phyloP scores from a whole-genome alignment of 2,113 vertebrate species.

The Etheostoma cragini region DNA sequence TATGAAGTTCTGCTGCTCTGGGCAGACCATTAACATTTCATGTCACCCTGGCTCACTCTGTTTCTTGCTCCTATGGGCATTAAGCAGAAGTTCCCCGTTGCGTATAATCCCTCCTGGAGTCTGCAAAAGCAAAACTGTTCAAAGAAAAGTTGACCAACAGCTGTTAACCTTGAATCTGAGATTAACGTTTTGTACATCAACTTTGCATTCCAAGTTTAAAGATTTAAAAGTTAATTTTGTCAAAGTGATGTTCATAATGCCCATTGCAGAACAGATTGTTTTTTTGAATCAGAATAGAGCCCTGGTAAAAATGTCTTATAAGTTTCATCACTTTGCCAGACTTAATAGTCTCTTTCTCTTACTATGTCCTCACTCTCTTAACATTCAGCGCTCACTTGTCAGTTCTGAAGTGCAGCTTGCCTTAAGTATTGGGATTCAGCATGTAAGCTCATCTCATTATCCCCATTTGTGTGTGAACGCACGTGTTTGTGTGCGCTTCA shows the following conservation, averaged over 20 bases:
- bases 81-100: slow-evolving; percentile 41
- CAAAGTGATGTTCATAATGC: slow-evolving; percentile 42
- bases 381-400: slow-evolving; percentile 74
- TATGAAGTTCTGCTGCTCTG: slow-evolving; percentile 78
- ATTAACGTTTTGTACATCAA: neutral
- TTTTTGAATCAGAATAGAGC: slow-evolving; percentile 44
- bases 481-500: slow-evolving; percentile 7
- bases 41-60: slow-evolving; percentile 68
- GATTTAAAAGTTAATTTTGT: slow-evolving; percentile 23
- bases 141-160: neutral
- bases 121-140: slow-evolving; percentile 35
- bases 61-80: slow-evolving; percentile 56
- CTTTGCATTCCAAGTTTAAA: slow-evolving; percentile 10
- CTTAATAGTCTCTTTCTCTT: slow-evolving; percentile 67
- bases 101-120: slow-evolving; percentile 52
- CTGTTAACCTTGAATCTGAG: slow-evolving; percentile 9
- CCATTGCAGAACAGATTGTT: slow-evolving; percentile 21
- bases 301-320: slow-evolving; percentile 51
- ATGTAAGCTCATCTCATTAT: slow-evolving; percentile 80
- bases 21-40: slow-evolving; percentile 81
- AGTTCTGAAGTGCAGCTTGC: slow-evolving; percentile 73
- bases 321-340: slow-evolving; percentile 79
- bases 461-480: slow-evolving; percentile 57
- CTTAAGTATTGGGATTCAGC: slow-evolving; percentile 77
- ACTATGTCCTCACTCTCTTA: slow-evolving; percentile 71